phyloP scores from a whole-genome alignment of 2,888 invertebrate genomes.

The Caenorhabditis imperialis region DNA sequence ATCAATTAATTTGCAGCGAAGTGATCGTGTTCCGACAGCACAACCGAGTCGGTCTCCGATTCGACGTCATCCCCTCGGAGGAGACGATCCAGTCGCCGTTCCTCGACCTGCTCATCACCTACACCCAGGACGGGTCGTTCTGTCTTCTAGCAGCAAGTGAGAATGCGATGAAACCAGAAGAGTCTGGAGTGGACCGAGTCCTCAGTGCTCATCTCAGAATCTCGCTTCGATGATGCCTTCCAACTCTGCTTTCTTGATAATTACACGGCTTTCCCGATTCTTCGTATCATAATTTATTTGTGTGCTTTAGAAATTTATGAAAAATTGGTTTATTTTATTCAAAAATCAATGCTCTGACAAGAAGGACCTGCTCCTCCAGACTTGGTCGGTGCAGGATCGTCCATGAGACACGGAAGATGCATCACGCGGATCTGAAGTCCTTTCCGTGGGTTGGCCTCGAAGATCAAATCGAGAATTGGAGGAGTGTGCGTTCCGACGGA shows the following conservation, averaged over 20 bases:
- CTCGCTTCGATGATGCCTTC: conserved; percentile 4
- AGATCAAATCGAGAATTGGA: conserved; percentile 52
- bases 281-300: conserved; percentile 33
- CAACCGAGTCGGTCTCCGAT: conserved; percentile 63
- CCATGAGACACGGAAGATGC: conserved; percentile 51
- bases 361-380: background rate
- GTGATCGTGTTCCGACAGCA: conserved; percentile 64
- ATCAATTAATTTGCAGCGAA: conserved; percentile 45
- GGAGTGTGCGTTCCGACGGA: conserved; percentile 49
- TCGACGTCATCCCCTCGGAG: conserved; percentile 47
- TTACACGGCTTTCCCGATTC: too few species aligned
- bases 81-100: conserved; percentile 2
- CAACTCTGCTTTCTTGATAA: too few species aligned
- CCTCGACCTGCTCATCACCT: conserved; percentile 52
- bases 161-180: conserved; percentile 29
- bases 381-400: conserved; percentile 29
- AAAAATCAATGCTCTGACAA: conserved; percentile 49
- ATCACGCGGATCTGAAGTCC: conserved; percentile 51
- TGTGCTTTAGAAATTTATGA: too few species aligned
- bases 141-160: conserved; percentile 34
- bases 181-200: conserved; percentile 27
- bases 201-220: conserved; percentile 27
- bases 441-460: conserved; percentile 35
- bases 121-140: conserved; percentile 48
- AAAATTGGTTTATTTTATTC: background rate